These are phyloP conservation scores for Octopus bimaculoides DNA, from an alignment of 1,140 invertebrate genomes.

Conservation along the genomic window DNA sequence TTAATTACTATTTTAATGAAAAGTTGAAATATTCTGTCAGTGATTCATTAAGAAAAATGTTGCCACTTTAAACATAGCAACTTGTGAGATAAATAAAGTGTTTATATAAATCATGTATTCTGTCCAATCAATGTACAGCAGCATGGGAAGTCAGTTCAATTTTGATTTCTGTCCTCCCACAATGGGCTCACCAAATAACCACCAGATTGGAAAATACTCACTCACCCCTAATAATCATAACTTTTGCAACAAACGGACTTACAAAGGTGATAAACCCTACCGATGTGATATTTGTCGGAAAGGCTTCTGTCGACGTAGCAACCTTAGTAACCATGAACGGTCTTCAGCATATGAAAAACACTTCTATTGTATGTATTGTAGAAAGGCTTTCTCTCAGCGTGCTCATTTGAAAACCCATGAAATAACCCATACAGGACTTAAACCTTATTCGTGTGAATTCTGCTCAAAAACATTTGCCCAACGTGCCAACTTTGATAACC, in stretches of 20 bases:
- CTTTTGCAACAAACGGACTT: conserved; percentile 16
- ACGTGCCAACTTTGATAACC: conserved; percentile 21
- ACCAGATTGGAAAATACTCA: neutral
- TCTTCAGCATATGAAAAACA: conserved; percentile 67
- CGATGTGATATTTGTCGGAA: conserved; percentile 21
- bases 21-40: no score
- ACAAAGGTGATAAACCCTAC: conserved; percentile 28
- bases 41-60: no score
- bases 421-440: conserved; percentile 26
- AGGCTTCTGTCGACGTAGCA: conserved; percentile 23
- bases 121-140: neutral
- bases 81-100: no score
- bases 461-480: conserved; percentile 65
- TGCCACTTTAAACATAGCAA: no score
- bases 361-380: conserved; percentile 79
- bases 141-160: neutral
- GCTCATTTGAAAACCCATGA: conserved; percentile 22
- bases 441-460: conserved; percentile 71
- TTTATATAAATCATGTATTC: neutral
- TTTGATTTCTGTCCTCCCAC: neutral
- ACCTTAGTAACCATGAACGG: conserved; percentile 21
- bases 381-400: conserved; percentile 76
- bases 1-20: no score
- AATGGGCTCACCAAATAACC: neutral
- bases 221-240: neutral